These are phyloP conservation scores for Leucoptera coffeella DNA, from an alignment of 2,888 invertebrate genomes.

Conservation along the genomic window DNA sequence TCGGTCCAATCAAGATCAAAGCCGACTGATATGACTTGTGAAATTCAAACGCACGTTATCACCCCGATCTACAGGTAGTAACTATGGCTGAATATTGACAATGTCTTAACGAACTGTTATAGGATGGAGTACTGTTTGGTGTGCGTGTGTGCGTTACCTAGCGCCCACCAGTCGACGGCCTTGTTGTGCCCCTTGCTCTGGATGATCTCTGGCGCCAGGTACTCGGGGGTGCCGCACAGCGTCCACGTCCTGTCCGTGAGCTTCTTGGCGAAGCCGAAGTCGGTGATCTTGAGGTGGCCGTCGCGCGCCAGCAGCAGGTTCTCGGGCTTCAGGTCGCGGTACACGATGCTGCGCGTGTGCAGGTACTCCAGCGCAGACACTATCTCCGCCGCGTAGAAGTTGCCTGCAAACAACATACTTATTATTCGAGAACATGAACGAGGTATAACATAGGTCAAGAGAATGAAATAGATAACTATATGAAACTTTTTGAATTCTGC, in stretches of 20 bases:
- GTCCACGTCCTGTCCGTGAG: slow-evolving; percentile 94
- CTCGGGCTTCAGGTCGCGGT: slow-evolving; percentile 88
- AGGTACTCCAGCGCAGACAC: slow-evolving; percentile 90
- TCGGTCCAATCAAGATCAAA: no score
- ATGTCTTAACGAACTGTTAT: no score
- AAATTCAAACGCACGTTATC: no score
- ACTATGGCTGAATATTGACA: no score
- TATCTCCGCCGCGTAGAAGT: slow-evolving; percentile 94
- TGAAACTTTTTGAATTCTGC: slow-evolving; percentile 4
- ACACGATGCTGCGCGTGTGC: slow-evolving; percentile 83
- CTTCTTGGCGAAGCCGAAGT: slow-evolving; percentile 97
- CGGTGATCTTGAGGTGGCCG: slow-evolving; percentile 95
- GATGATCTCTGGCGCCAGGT: slow-evolving; percentile 94
- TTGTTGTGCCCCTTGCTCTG: slow-evolving; percentile 97
- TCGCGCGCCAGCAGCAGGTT: slow-evolving; percentile 87
- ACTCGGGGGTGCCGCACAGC: slow-evolving; percentile 94
- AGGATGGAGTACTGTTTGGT: no score
- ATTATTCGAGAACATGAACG: no score
- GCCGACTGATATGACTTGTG: no score
- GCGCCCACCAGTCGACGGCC: slow-evolving; percentile 98
- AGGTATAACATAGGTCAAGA: no score
- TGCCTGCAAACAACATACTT: slow-evolving; percentile 38
- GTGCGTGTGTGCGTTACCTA: no score
- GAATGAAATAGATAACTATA: no score
- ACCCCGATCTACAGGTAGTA: no score